A percentile compares a stretch with the other conserved stretches of the same genome.
Evolutionary conservation across 2,888 invertebrate genomes (phyloP).

Genomic region (Eurois occulta): DNA sequence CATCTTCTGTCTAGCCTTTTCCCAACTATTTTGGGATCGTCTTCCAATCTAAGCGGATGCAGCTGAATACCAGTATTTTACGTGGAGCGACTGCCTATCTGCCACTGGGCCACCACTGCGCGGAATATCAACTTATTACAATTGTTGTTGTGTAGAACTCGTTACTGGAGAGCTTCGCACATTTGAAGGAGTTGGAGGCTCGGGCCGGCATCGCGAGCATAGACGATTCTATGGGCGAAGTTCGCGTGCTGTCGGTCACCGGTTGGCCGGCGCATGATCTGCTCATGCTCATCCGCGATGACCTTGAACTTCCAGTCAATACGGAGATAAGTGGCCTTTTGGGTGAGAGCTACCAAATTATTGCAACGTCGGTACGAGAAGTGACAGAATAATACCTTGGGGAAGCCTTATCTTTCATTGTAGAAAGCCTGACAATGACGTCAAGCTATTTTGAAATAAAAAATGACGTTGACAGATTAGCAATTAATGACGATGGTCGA

Average conservation of each 20-base stretch:
- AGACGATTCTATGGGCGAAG: constrained; percentile 79
- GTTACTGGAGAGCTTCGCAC: constrained; percentile 80
- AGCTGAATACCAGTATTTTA: too few relatives aligned
- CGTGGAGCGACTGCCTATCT: too few relatives aligned
- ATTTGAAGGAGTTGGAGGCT: constrained; percentile 81
- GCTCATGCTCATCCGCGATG: constrained; percentile 79
- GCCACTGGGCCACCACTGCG: background rate
- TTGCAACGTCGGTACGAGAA: background rate
- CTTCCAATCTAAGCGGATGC: too few relatives aligned
- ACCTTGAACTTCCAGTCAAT: constrained; percentile 72
- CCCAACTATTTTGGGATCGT: too few relatives aligned
- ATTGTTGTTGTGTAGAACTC: constrained; percentile 73
- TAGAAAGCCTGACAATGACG: background rate
- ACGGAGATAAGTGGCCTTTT: constrained; percentile 78
- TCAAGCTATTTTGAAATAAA: background rate
- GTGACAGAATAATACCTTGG: background rate
- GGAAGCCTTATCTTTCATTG: background rate
- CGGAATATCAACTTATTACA: background rate
- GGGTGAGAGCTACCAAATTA: constrained; percentile 69
- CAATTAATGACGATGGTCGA: background rate
- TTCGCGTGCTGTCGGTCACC: constrained; percentile 83
- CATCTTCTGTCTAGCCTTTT: too few relatives aligned
- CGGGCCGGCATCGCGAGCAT: constrained; percentile 71
- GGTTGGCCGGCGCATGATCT: constrained; percentile 84
- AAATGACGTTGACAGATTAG: background rate